Evolutionary conservation across 2,797 vertebrate species (phyloP), one percentile per base, ranked within the genome.

Genomic region (Balearica regulorum): DNA sequence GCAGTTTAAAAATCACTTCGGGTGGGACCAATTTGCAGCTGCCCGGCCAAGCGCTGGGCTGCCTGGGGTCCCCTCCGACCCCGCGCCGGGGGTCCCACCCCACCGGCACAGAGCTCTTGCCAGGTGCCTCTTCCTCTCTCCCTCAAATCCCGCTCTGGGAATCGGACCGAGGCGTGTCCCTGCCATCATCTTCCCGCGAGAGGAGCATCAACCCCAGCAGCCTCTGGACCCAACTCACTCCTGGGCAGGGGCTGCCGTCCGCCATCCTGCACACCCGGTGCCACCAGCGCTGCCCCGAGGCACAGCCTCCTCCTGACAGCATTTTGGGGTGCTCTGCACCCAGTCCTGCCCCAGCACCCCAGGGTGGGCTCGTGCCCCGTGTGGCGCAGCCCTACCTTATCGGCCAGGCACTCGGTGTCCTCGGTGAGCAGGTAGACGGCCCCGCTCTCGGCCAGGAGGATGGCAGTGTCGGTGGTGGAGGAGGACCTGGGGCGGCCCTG

Each of bases 401-500:
- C 98, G 0, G 78, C 86, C 29, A 95, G n/a, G 43, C 97, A 90
- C 85, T 98, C 98, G 0, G 94, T 93, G n/a, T 98, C 98, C 94
- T 98, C 98, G 0, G 97, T 49, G 35, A 98, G 90, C 86, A 98
- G 96, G 69, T 98, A 98, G 48, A 97, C 97, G 0, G 93, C 96
- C 9, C 96, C 83, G 1, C 98, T 90, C 16, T 98, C 98, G 0
- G 97, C 98, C 92, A 98, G 96, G 62, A 98, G 97, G 94, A 98
- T 95, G 93, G 98, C 97, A 1, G 98, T 98, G 97, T 98, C 98
- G 0, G 98, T 98, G 92, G 98, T 98, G 77, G 98, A 98, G 6
- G 98, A 98, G 17, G 98, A 98, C 49, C 98, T 94, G 19, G 98
- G 98, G 18, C 98, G 97, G 16, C 98, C 98, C 90, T 98, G 98